phyloP scores from a whole-genome alignment of 1,140 invertebrate species.

The Drosophila saltans region DNA sequence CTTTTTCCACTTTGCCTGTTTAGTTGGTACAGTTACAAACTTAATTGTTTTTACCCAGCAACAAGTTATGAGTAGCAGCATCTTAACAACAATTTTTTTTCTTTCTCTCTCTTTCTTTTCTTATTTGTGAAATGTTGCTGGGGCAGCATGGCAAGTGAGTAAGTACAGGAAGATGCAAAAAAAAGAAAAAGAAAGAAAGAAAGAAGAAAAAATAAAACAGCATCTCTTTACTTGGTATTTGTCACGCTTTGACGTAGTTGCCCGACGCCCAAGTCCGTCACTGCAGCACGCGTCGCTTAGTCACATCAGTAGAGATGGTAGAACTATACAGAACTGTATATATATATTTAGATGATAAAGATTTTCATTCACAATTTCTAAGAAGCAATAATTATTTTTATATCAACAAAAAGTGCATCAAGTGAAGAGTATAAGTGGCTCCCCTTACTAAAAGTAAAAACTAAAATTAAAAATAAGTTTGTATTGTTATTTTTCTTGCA shows the following conservation, averaged over 20 bases:
- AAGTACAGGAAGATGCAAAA: constrained; percentile 23
- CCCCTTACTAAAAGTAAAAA: too few relatives aligned
- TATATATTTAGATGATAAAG: background rate
- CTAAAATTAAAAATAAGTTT: too few relatives aligned
- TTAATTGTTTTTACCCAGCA: constrained; percentile 27
- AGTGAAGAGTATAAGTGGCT: too few relatives aligned
- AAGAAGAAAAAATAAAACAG: constrained; percentile 25
- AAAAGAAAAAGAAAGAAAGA: constrained; percentile 11
- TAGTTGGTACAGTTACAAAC: constrained; percentile 20
- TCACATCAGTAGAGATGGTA: constrained; percentile 40
- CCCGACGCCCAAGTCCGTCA: constrained; percentile 18
- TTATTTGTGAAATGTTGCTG: constrained; percentile 2
- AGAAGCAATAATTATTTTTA: background rate
- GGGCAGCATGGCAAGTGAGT: constrained; percentile 3
- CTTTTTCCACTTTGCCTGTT: constrained; percentile 1
- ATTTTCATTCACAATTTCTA: background rate
- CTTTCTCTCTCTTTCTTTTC: background rate
- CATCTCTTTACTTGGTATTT: constrained; percentile 52
- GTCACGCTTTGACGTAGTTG: constrained; percentile 69
- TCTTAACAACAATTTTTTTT: constrained; percentile 4
- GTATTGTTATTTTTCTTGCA: too few relatives aligned
- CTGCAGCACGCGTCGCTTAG: constrained; percentile 52
- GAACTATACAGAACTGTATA: background rate
- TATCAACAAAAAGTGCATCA: too few relatives aligned
- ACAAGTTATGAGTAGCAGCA: constrained; percentile 20